Evolutionary conservation across 2,113 vertebrate genomes (phyloP), one percentile per base, ranked within the genome.

Genomic region (Zeus faber): DNA sequence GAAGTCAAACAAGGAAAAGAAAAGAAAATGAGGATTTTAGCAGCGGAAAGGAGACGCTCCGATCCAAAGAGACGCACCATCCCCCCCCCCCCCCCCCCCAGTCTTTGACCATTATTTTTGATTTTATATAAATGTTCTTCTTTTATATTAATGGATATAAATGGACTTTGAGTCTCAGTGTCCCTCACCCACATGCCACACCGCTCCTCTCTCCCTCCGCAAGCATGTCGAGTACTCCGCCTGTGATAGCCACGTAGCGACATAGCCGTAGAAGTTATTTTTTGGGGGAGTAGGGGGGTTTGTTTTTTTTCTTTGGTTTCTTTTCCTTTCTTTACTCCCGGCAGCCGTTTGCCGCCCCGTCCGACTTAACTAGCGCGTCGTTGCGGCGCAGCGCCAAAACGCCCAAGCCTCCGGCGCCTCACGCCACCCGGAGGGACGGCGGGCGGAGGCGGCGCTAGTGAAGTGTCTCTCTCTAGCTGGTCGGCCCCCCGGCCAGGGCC

Each of bases 161-260:
- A 83, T 91, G 89, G 88, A 88, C 74, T 89, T 65, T 89, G 67
- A 89, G 77, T 90, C 85, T 90, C 83, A 78, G 79, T 84, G 90
- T 90, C 86, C 87, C 83, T 85, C 79, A 88, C 86, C 87, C 85
- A 90, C 89, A 89, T 89, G 85, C 87, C 86, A 87, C 88, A 87
- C 85, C 84, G 83, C 87, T 85, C 85, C 87, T 90, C 78, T 89
- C 84, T 84, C 82, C 85, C 79, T 89, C 84, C 83, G 48, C 72
- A 79, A 84, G 87, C 89, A 89, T 90, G 87, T 77, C 40, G 21
- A 76, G 50, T 35, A 83, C 31, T 81, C 76, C 75, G 53, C 67
- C 53, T 52, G 49, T 57, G 11, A 23, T 79, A 22, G 11, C 17
- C 41, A 56, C 41, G 37, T 54, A 48, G 14, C 49, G 49, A 24